Conservation (phyloP, 2,888 invertebrate genomes). For the Hipparchia sbordonii region DNA sequence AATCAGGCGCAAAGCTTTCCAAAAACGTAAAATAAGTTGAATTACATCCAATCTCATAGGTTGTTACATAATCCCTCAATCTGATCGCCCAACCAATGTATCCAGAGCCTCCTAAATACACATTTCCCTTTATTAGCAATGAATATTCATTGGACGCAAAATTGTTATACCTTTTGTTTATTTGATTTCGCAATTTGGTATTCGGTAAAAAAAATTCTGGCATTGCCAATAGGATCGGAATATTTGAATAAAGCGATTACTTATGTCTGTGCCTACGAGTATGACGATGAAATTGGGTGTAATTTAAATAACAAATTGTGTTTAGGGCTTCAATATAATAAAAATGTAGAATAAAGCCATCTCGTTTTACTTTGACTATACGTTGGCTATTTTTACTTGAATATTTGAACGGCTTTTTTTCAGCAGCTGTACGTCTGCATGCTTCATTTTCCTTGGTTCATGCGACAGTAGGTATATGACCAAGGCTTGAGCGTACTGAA, state of each 20-base stretch:
- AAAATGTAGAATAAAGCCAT: not conserved
- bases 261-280: not conserved
- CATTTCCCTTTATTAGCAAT: slow-evolving; percentile 16
- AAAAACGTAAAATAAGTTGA: not conserved
- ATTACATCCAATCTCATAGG: slow-evolving; percentile 7
- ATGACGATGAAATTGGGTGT: not conserved
- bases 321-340: not conserved
- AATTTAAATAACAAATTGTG: not conserved
- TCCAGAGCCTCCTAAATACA: slow-evolving; percentile 9
- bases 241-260: slow-evolving; percentile 16
- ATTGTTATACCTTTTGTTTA: slow-evolving; percentile 12
- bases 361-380: too few relatives aligned
- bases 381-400: too few relatives aligned
- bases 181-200: slow-evolving; percentile 14
- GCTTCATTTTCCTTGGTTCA: too few relatives aligned
- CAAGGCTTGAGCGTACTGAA: too few relatives aligned
- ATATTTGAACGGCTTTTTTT: too few relatives aligned
- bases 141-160: slow-evolving; percentile 13
- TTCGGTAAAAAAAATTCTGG: not conserved
- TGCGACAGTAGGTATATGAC: too few relatives aligned
- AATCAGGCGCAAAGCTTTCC: too few relatives aligned
- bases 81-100: slow-evolving; percentile 2
- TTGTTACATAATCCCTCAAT: not conserved
- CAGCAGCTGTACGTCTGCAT: too few relatives aligned
- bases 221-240: slow-evolving; percentile 5